Conservation (phyloP, 2,113 vertebrate species). For the Echinops telfairi region DNA sequence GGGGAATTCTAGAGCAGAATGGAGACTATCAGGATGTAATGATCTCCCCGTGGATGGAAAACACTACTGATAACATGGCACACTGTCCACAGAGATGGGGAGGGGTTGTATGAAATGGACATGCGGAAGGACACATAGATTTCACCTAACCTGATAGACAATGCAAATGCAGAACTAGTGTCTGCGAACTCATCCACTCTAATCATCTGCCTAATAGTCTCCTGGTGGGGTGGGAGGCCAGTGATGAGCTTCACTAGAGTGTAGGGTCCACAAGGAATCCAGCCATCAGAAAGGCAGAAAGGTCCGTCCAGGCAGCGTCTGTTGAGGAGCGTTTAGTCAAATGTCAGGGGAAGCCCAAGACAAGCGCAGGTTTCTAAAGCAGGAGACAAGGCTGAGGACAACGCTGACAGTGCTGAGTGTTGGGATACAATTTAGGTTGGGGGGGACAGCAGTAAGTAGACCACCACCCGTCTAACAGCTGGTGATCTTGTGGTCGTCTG, state of each 20-base stretch:
- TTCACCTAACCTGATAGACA: slow-evolving; percentile 20
- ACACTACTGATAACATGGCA: slow-evolving; percentile 72
- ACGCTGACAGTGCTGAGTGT: neutral
- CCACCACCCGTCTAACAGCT: too few species aligned
- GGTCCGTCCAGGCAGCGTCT: neutral
- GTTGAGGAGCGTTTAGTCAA: neutral
- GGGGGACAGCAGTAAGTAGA: too few species aligned
- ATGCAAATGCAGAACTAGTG: neutral
- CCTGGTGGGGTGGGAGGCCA: neutral
- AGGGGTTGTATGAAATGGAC: slow-evolving; percentile 45
- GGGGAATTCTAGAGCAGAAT: slow-evolving; percentile 44
- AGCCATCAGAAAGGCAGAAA: neutral
- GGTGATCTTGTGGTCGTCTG: too few species aligned
- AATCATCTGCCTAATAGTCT: slow-evolving; percentile 12
- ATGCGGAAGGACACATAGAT: slow-evolving; percentile 65
- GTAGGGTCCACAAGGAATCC: neutral
- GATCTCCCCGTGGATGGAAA: slow-evolving; percentile 56
- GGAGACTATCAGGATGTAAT: slow-evolving; percentile 53
- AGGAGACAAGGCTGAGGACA: neutral
- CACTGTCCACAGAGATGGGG: slow-evolving; percentile 58
- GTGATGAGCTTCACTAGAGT: neutral
- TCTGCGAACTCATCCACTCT: neutral
- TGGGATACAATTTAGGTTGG: neutral
- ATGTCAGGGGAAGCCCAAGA: neutral
- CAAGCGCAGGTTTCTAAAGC: neutral